Percentiles rank a stretch among this genome's conserved stretches.
Conservation (phyloP, 2,113 vertebrate species). For the Columba livia region DNA sequence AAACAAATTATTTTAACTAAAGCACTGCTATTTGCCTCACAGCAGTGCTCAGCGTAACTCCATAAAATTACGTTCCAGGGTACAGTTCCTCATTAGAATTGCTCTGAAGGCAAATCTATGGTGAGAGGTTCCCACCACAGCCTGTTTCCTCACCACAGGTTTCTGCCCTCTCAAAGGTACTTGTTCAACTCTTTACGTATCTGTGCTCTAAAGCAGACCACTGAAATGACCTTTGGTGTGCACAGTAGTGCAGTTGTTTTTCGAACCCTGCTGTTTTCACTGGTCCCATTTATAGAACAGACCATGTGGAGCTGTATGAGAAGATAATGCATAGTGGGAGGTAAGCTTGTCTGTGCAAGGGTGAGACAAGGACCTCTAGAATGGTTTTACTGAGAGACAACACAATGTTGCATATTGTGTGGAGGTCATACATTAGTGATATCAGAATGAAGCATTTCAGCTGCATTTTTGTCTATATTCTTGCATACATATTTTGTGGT, state of each 20-base stretch:
- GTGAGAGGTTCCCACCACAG: neutral
- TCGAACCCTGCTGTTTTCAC: neutral
- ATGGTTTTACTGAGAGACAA: neutral
- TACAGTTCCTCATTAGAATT: neutral
- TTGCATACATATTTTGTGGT: neutral
- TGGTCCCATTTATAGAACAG: neutral
- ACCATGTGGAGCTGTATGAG: neutral
- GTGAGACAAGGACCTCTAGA: neutral
- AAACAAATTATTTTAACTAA: constrained; percentile 53
- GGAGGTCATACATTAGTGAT: neutral
- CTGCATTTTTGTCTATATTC: neutral
- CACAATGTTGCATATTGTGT: neutral
- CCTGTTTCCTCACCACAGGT: neutral
- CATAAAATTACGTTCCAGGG: constrained; percentile 3
- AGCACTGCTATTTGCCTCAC: neutral
- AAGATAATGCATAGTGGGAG: neutral
- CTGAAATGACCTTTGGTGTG: neutral
- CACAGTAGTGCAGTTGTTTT: neutral
- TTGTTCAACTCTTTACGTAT: neutral
- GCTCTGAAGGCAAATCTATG: neutral
- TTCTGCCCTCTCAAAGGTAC: neutral
- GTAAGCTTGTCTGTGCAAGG: neutral
- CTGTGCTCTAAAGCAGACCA: neutral
- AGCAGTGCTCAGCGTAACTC: neutral
- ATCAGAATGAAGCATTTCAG: neutral